Base-by-base conservation (phyloP, 2,888 invertebrate genomes). In the Mactromeris polynyma region DNA sequence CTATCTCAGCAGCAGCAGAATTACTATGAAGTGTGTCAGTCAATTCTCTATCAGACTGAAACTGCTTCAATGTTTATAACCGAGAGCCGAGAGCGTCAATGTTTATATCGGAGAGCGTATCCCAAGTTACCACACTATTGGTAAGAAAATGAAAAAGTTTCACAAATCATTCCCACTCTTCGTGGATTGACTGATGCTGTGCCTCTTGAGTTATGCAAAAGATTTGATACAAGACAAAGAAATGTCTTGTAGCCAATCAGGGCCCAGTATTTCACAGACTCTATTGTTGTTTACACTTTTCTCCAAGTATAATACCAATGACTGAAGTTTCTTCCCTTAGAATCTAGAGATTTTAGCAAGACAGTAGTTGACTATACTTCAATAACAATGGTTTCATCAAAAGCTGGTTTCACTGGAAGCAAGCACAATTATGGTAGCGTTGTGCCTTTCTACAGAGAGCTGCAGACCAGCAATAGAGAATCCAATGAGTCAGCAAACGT, bases 281-380 rank as follows among this genome's bases (percentile, higher is more conserved):
- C 58, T 64, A 64, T 64, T 64, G 33, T 73, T 73, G 73, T 73
- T 73, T 73, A 73, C 73, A 73, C 73, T 73, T 73, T 73, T 73
- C 73, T 33, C 9, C 9, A 33, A 33, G 33, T 36, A 73, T 36
- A 36, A 73, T 73, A 19, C 33, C 73, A 73, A 36, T 33, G 36
- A 33, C 73, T 73, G 6, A 33, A 73, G 31, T 36, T 33, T 73
- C 73, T 73, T n/a, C n/a, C n/a, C 73, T 19, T 33, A 14, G 9
- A 73, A 33, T 33, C 73, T 73, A 4, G 73, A 11, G 33, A 33
- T 17, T 36, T 73, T 73, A 73, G 14, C 73, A 17, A 17, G 33
- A 73, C 73, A 17, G 33, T 33, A 73, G 36, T 73, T 73, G 73
- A 73, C 26, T 73, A 73, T 36, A 17, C 73, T 19, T 73, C 33